Evolutionary conservation across 2,888 invertebrate species (phyloP).

Genomic region (Mesoligia furuncula): DNA sequence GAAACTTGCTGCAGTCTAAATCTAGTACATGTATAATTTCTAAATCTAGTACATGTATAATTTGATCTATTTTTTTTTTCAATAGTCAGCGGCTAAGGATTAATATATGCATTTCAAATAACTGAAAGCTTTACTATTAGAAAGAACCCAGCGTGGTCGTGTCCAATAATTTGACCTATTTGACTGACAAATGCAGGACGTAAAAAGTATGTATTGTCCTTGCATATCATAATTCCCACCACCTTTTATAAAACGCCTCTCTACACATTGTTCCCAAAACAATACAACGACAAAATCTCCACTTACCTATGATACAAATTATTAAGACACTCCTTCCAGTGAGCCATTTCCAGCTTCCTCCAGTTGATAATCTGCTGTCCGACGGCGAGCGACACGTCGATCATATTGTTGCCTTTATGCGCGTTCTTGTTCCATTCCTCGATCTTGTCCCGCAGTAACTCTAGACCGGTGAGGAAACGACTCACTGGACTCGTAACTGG

Average conservation of each 20-base stretch:
- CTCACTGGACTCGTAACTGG: conserved; percentile 95
- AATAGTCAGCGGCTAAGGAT: too few relatives aligned
- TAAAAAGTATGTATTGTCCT: background rate
- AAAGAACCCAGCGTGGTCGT: background rate
- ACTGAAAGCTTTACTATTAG: background rate
- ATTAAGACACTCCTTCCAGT: conserved; percentile 96
- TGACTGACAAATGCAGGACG: background rate
- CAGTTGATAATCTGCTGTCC: conserved; percentile 96
- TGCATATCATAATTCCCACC: background rate
- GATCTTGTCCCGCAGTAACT: conserved; percentile 95
- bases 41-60: background rate
- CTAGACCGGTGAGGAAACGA: conserved; percentile 97
- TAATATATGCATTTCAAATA: background rate
- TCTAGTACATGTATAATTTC: too few relatives aligned
- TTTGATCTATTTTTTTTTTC: background rate
- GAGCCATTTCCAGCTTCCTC: conserved; percentile 96
- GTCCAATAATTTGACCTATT: background rate
- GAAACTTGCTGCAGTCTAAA: background rate
- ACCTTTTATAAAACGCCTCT: background rate
- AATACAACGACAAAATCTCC: background rate
- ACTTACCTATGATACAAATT: conserved; percentile 91
- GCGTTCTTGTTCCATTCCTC: conserved; percentile 98
- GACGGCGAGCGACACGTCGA: conserved; percentile 93
- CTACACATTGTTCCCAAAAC: background rate
- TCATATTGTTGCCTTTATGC: conserved; percentile 95